Evolutionary conservation across 2,113 vertebrate species (phyloP).

Genomic region (Lathamus discolor): DNA sequence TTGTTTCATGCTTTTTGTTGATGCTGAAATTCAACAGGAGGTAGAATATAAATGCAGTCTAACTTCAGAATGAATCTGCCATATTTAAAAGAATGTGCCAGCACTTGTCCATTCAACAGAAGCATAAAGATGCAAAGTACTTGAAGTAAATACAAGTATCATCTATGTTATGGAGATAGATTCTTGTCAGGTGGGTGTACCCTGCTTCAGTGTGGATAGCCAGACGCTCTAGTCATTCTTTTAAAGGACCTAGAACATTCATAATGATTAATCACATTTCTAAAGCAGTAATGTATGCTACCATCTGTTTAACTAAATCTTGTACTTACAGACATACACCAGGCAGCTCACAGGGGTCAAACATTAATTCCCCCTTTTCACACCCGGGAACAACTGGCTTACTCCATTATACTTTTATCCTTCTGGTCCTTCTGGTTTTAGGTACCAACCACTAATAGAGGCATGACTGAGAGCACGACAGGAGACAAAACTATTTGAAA

Average conservation of each 20-base stretch:
- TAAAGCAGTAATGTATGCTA: slow-evolving; percentile 36
- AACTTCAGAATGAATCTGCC: neutral
- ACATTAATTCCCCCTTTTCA: neutral
- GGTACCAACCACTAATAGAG: neutral
- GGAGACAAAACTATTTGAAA: neutral
- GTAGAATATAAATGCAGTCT: neutral
- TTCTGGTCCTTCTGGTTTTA: neutral
- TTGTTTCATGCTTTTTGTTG: neutral
- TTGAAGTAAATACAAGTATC: slow-evolving; percentile 32
- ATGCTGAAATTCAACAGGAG: neutral
- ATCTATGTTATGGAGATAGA: slow-evolving; percentile 9
- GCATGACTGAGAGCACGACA: neutral
- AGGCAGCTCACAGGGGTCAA: slow-evolving; percentile 30
- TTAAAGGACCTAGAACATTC: slow-evolving; percentile 58
- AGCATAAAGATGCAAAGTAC: slow-evolving; percentile 24
- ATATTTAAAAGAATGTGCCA: slow-evolving; percentile 5
- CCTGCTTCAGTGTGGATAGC: slow-evolving; percentile 2
- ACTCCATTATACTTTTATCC: neutral
- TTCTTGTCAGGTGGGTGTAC: slow-evolving; percentile 57
- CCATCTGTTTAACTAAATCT: slow-evolving; percentile 62
- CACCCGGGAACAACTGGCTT: neutral
- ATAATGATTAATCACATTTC: slow-evolving; percentile 62
- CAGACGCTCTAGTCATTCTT: slow-evolving; percentile 60
- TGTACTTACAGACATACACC: slow-evolving; percentile 14
- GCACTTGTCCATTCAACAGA: neutral